Base-by-base conservation (phyloP, 1,140 invertebrate genomes). In the Aphis craccivora region DNA sequence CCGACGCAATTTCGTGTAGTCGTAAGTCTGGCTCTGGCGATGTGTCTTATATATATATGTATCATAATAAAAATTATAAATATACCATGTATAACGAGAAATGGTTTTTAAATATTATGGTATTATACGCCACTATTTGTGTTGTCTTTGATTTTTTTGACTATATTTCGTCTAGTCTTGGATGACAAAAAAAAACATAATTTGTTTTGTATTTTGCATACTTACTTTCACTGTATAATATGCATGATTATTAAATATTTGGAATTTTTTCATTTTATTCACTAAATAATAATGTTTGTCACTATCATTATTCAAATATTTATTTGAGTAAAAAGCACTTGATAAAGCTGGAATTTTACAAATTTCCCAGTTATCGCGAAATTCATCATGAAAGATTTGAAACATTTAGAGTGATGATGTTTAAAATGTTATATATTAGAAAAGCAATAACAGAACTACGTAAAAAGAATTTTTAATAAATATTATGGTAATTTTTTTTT, bases 211-310 rank as follows among this genome's bases (percentile, higher is more conserved):
- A 60, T 60, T 60, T 60, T 60, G 9, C 30, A 30, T 14, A 23
- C 23, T 23, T 53, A 7, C 48, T 22, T 14, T 30, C n/a, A 20
- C 30, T 20, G 11, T 67, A 67, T 67, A n/a, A 76, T 20, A 76
- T 76, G 14, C 14, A 18, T 14, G 30, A 2, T 76, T 76, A 76
- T 76, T 76, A 76, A 76, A 76, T 76, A 2, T n/a, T n/a, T 76
- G 30, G 14, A 76, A 76, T 76, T 76, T 76, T 76, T 76, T 76
- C 60, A 30, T 76, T 35, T n/a, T n/a, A 76, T 76, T 76, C 60
- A 18, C 60, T 76, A 76, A 76, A 76, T 76, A n/a, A 67, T 67
- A n/a, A 76, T 76, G 60, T 76, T n/a, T 76, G n/a, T 76, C 60
- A 76, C n/a, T n/a, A 76, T 76, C 60, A 35, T 76, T 76, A 35